Base-by-base conservation (phyloP, 2,888 invertebrate species). In the Lasioglossum leucozonium region DNA sequence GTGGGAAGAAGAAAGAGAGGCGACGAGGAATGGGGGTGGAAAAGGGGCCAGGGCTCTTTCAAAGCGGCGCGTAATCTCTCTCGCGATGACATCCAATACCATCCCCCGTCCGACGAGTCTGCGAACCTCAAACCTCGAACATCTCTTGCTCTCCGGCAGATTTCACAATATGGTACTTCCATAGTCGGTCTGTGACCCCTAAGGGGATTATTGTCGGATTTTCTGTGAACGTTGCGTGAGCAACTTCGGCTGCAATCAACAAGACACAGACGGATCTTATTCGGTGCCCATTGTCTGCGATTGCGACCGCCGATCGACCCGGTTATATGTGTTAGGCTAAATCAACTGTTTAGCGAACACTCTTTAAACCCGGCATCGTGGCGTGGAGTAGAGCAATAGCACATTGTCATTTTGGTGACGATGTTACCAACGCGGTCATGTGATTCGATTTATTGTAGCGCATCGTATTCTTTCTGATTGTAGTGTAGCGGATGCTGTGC, bases 21-120 rank as follows among this genome's bases (percentile, higher is more conserved):
- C 55, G 80, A 51, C 34, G 44, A 34, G 22, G 34, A 47, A 51
- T 34, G 82, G 77, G 74, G 77, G 85, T 77, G 78, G 81, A 73
- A 84, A 77, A 82, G 84, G 81, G 86, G 69, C 62, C 30, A 72
- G 78, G 82, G 86, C 86, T 93, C 92, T 92, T 92, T 93, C 91
- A 92, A 92, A 93, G 91, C 92, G 88, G 81, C 91, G 90, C 92
- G 93, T 93, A 93, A 93, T 93, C 92, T 93, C 92, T 92, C 92
- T 92, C 91, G 91, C 90, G 91, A 92, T 93, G 93, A 93, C 93
- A 93, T 93, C 91, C 93, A 93, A 93, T 93, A 93, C 92, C 91
- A 91, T 91, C 89, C 90, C 34, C 90, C 87, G 88, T 91, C 88
- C 87, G 82, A 87, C 87, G 87, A 88, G 85, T 89, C 91, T 90